Base-by-base conservation (phyloP, 2,797 vertebrate species). In the Molossus molossus region DNA sequence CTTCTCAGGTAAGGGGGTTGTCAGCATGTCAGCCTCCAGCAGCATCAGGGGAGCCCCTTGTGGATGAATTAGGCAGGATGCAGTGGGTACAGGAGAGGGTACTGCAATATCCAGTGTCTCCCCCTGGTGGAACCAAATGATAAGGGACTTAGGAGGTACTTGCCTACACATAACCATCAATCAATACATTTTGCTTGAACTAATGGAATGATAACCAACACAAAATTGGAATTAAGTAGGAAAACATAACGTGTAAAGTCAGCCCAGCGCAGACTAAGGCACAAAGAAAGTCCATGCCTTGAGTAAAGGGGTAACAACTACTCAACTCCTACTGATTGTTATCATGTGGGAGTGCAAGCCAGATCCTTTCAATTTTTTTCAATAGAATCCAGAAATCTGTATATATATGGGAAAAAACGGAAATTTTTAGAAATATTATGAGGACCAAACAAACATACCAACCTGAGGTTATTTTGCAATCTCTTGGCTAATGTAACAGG, bases 1-100 rank as follows among this genome's bases (percentile, higher is more conserved):
- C 94, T 98, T 98, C 95, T 97, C 96, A 95, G 97, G 96, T 98
- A 93, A 98, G 97, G 96, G 89, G 90, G 73, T 55, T 93, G 91
- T 91, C 45, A 85, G 77, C 50, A 60, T 73, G 90, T 92, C 91
- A 96, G 70, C 83, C 57, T 67, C 91, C 65, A 82, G 72, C 40
- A 88, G 82, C 53, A 45, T 45, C 40, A 97, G 77, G 85, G 70
- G 70, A 93, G 84, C 48, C 90, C 94, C 70, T 6, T 69, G 57
- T 4, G 73, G 77, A 76, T 95, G 79, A 97, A 81, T 80, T 88
- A 84, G 40, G 85, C 70, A 92, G 58, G 25, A 64, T 9, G 37
- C 27, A 37, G 82, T 18, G 37, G 21, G 23, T 60, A 40, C 45
- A 79, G 40, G 17, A 64, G 53, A 92, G 20, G 57, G 62, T 20